Conservation (phyloP, 2,888 invertebrate species). For the Lucinisca nassula region DNA sequence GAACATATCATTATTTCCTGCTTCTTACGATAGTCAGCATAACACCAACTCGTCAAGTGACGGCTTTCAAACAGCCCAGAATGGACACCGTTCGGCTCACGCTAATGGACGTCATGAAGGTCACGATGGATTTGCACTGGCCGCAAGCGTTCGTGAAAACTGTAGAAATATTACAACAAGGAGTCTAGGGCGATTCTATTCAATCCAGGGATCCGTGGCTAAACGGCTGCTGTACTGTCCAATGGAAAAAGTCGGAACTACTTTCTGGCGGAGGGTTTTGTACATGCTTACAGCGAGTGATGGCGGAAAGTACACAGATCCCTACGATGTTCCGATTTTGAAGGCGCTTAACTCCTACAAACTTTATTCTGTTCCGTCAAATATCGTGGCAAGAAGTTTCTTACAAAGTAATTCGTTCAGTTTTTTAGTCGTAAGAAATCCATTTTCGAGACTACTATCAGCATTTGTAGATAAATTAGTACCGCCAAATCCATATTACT, state of each 20-base stretch:
- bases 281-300: conserved; percentile 25
- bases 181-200: not conserved
- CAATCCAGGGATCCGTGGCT: not conserved
- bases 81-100: too few relatives aligned
- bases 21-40: too few relatives aligned
- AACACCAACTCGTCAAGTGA: too few relatives aligned
- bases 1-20: too few relatives aligned
- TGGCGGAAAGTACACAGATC: conserved; percentile 12
- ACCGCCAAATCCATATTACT: conserved; percentile 55
- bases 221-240: conserved; percentile 52
- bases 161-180: not conserved
- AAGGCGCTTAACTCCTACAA: conserved; percentile 19
- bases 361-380: not conserved
- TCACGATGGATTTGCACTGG: conserved; percentile 21
- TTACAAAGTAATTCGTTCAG: conserved; percentile 41
- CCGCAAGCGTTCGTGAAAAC: not conserved
- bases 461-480: conserved; percentile 63
- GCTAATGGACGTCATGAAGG: conserved; percentile 17
- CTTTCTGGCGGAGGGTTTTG: conserved; percentile 56
- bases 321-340: conserved; percentile 50
- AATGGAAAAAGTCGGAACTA: conserved; percentile 58
- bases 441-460: conserved; percentile 53
- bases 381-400: not conserved
- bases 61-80: too few relatives aligned
- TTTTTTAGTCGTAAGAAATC: conserved; percentile 57